Evolutionary conservation across 2,888 invertebrate species (phyloP).

Genomic region (Sepiola atlantica): DNA sequence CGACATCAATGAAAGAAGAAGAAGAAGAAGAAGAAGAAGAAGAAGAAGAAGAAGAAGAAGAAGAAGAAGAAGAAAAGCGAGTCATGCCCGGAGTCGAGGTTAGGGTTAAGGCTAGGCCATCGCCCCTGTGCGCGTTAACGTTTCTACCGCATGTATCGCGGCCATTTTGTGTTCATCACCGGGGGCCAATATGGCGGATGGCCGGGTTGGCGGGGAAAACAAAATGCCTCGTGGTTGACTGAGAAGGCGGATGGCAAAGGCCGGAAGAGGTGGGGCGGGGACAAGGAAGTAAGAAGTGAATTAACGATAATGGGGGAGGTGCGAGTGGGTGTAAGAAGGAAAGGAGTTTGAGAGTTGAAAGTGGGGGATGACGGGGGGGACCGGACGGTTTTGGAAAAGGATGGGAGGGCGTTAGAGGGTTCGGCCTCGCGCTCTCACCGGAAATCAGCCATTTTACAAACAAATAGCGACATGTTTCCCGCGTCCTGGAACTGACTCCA

Average conservation of each 20-base stretch:
- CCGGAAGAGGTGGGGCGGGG: not conserved
- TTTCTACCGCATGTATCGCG: not conserved
- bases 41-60: constrained; percentile 32
- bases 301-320: not conserved
- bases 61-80: not conserved
- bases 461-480: constrained; percentile 32
- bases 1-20: not conserved
- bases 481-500: constrained; percentile 32
- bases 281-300: not conserved
- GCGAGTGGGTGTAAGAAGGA: not conserved
- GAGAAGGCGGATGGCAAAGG: not conserved
- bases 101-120: constrained; percentile 22
- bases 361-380: not conserved
- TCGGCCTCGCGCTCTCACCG: not conserved
- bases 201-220: not conserved
- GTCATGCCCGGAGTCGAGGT: constrained; percentile 15
- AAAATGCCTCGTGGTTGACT: not conserved
- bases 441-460: constrained; percentile 22
- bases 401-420: not conserved
- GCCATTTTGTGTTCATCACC: not conserved
- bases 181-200: not conserved
- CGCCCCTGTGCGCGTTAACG: not conserved
- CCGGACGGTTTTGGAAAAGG: too few relatives aligned
- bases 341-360: not conserved
- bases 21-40: not conserved